Percentiles rank a stretch among this genome's conserved stretches.
phyloP scores from a whole-genome alignment of 2,888 invertebrate genomes.

The Cerastis leucographa region DNA sequence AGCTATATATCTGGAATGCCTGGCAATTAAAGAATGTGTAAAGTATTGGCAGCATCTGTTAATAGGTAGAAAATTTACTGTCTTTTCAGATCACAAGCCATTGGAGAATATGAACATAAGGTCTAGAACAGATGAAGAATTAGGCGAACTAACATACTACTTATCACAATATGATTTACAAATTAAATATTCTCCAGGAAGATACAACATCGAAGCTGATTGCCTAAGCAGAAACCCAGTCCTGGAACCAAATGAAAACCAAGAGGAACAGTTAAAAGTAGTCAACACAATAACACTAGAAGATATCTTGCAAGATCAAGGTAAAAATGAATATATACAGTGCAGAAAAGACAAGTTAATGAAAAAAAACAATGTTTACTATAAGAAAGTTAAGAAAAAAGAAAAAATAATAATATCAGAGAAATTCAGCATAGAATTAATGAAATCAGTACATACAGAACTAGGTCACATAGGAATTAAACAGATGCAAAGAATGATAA shows the following conservation, averaged over 20 bases:
- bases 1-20: no score
- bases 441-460: not conserved
- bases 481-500: constrained; percentile 1
- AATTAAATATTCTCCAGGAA: constrained; percentile 9
- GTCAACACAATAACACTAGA: not conserved
- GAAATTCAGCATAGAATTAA: not conserved
- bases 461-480: not conserved
- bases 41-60: no score
- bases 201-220: constrained; percentile 2
- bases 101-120: not conserved
- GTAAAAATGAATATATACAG: not conserved
- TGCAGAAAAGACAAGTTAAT: not conserved
- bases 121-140: not conserved
- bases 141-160: not conserved
- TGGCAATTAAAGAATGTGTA: no score
- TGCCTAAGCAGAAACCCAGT: not conserved
- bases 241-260: not conserved
- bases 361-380: not conserved
- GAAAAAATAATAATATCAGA: not conserved
- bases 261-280: constrained; percentile 2
- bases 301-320: not conserved
- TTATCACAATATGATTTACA: constrained; percentile 4
- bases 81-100: not conserved
- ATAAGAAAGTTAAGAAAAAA: not conserved
- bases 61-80: not conserved